phyloP scores from a whole-genome alignment of 30 jellyfish, hydroid and myxozoan species.

The Morbakka virulenta region DNA sequence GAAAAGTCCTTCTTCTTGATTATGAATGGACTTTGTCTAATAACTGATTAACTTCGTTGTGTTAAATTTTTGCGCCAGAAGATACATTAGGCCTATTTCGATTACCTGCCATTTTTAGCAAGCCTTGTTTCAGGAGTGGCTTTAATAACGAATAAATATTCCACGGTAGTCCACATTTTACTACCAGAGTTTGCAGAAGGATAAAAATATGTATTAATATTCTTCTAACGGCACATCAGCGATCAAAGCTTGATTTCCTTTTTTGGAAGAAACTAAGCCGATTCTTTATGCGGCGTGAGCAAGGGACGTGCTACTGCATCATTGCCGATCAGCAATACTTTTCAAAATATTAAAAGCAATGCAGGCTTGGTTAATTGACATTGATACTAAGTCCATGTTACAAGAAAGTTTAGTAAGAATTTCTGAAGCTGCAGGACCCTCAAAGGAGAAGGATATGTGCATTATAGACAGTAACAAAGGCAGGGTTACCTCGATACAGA shows the following conservation, averaged over 20 bases:
- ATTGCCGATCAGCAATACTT: constrained; percentile 9
- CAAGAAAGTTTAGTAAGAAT: constrained; percentile 3
- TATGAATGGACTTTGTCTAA: too few relatives aligned
- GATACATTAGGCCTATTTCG: too few relatives aligned
- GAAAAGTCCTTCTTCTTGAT: too few relatives aligned
- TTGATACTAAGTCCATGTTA: background rate
- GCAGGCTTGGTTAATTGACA: constrained; percentile 10
- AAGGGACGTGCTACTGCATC: background rate
- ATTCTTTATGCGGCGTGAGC: background rate
- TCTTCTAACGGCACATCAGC: constrained; percentile 14
- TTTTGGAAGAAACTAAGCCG: constrained; percentile 6
- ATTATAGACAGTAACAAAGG: constrained; percentile 12
- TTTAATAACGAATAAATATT: too few relatives aligned
- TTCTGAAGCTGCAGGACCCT: constrained; percentile 21
- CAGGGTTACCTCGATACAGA: background rate
- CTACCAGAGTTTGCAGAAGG: too few relatives aligned
- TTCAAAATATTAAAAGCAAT: constrained; percentile 6
- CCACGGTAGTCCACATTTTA: too few relatives aligned
- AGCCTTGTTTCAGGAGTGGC: too few relatives aligned
- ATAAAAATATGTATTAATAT: constrained; percentile 2
- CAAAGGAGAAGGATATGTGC: constrained; percentile 15
- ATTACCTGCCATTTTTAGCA: too few relatives aligned
- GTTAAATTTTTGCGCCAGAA: too few relatives aligned
- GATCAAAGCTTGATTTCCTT: constrained; percentile 14
- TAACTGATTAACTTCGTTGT: too few relatives aligned